Base-by-base conservation (phyloP, 2,888 invertebrate genomes). In the Theodoxus fluviatilis region DNA sequence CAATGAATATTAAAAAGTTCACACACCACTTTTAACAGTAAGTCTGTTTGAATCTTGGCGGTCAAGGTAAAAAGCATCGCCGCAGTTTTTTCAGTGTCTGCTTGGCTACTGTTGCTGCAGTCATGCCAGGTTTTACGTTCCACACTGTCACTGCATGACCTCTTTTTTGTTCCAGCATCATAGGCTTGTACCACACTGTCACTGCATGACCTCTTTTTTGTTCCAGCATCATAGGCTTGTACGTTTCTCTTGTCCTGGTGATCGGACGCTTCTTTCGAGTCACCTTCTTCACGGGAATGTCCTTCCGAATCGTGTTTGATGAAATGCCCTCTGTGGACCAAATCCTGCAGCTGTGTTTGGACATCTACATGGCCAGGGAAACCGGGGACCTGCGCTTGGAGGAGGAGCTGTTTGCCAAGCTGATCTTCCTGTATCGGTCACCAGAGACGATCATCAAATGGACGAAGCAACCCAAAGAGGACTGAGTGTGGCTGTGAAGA, bases 391-490 rank as follows among this genome's bases (percentile, higher is more conserved):
- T 96, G 76, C 91, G 92, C 9, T 90, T 99, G 57, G 99, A 99
- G 88, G 98, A 99, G 88, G 97, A 98, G 87, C 91, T 99, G 47
- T 98, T 97, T 88, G 96, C 98, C 69, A 98, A 98, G 90, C 89
- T 99, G 69, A 93, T 98, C 83, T 99, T 98, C 94, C 91, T 99
- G 79, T 99, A 97, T 88, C 92, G 98, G 35, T 86, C 98, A 38
- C 98, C 98, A 6, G 97, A 97, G 86, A 98, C 97, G 25, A 91
- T 98, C 88, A 96, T 98, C 76, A 89, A 89, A 81, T 91, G 90
- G 90, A 91, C 91, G 2, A 80, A 78, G 64, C 70, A 3, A n/a
- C n/a, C n/a, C n/a, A n/a, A n/a, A n/a, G n/a, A n/a, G n/a, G n/a
- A n/a, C n/a, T n/a, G n/a, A n/a, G n/a, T n/a, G n/a, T n/a, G n/a